Percentiles rank a stretch among this genome's conserved stretches.
Conservation (phyloP, 2,113 vertebrate species). For the Ageneiosus marmoratus region DNA sequence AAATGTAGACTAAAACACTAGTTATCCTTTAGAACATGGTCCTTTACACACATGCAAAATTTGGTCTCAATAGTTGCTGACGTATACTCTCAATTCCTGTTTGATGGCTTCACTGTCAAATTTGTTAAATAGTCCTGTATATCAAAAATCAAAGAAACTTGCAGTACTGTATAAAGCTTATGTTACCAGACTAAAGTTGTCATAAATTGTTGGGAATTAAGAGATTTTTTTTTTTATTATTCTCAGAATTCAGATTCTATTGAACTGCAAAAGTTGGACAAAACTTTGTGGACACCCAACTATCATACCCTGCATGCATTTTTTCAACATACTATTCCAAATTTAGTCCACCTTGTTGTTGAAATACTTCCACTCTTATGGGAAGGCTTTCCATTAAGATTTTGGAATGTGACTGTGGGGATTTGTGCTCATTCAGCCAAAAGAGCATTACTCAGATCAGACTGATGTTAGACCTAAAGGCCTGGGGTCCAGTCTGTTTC, state of each 20-base stretch:
- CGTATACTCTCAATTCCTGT: not conserved
- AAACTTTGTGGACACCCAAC: not conserved
- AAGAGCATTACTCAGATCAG: not conserved
- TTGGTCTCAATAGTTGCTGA: not conserved
- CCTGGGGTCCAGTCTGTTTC: not conserved
- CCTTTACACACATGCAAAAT: not conserved
- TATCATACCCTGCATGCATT: not conserved
- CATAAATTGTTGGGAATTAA: not conserved
- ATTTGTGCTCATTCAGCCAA: not conserved
- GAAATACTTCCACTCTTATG: not conserved
- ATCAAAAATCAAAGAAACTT: not conserved
- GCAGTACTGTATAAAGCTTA: not conserved
- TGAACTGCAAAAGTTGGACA: not conserved
- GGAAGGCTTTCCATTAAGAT: not conserved
- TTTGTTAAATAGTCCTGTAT: not conserved
- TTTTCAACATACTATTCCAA: not conserved
- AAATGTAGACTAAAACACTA: not conserved
- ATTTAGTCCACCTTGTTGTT: not conserved
- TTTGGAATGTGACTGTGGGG: not conserved
- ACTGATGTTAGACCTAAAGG: not conserved
- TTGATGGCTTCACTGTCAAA: not conserved
- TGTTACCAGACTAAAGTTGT: not conserved
- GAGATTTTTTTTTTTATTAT: not conserved
- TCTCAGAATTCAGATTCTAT: not conserved
- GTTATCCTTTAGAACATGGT: not conserved